Base-by-base conservation (phyloP, 2,113 vertebrate species). In the Hyaena hyaena region DNA sequence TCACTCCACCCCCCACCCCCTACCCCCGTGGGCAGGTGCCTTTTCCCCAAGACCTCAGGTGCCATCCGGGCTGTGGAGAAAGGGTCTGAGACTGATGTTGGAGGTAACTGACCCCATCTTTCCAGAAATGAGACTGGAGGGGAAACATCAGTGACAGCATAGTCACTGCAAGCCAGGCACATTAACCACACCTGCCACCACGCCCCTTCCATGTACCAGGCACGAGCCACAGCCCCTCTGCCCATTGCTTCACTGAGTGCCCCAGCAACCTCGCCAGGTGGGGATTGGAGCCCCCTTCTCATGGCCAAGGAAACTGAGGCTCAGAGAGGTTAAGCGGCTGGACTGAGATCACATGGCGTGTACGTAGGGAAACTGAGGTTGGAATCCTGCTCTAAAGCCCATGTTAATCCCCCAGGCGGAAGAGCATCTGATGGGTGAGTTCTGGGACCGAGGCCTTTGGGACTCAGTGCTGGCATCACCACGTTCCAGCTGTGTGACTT, bases 371-470 rank as follows among this genome's bases (percentile, higher is more conserved):
- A 33, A 17, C 66, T 1, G 23, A 15, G 35, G 1, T 4, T 21
- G 39, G 71, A 85, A 58, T 55, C 28, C n/a, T 24, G 74, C 21
- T 55, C n/a, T 12, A 1, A 45, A 79, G 48, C 43, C 65, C 0
- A 0, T 1, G 12, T n/a, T 11, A 0, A 0, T 4, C 16, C 39
- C 28, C 26, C 0, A 10, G 53, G 10, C 1, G 0, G 53, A 10
- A 45, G 61, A 17, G 23, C 35, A 31, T 26, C 7, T 16, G 5
- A 14, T 12, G 21, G 89, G 12, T 5, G 31, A 84, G 53, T 16
- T n/a, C 82, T 14, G 10, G 53, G 48, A 16, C 16, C 69, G 11
- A 23, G 50, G 58, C 14, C 2, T 3, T 33, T 2, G 10, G 61
- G 7, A 7, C 39, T 76, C 63, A 1, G 7, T 0, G 28, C 73